These are phyloP conservation scores for Brachionus angularis DNA, from an alignment of 1,140 invertebrate species.

Conservation along the genomic window DNA sequence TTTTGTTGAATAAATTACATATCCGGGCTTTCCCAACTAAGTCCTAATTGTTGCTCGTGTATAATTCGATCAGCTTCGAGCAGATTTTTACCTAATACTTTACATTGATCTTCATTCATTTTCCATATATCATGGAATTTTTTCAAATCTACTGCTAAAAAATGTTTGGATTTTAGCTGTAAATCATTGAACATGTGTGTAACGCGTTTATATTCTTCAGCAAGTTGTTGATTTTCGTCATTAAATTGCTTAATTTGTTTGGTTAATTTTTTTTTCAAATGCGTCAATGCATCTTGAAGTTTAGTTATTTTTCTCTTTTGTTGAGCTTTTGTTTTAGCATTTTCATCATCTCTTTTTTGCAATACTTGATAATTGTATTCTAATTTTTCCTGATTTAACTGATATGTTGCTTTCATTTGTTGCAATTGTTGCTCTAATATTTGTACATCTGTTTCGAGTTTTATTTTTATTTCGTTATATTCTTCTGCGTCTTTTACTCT, in stretches of 20 bases:
- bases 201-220: constrained; percentile 57
- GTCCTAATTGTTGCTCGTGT: constrained; percentile 67
- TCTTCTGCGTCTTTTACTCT: constrained; percentile 57
- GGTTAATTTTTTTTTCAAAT: constrained; percentile 64
- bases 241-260: constrained; percentile 63
- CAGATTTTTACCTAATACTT: constrained; percentile 61
- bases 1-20: constrained; percentile 49
- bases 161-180: constrained; percentile 60
- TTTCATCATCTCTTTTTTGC: constrained; percentile 78
- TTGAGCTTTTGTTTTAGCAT: constrained; percentile 72
- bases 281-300: constrained; percentile 68
- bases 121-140: constrained; percentile 65
- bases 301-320: constrained; percentile 71
- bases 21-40: constrained; percentile 62
- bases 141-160: constrained; percentile 64
- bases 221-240: constrained; percentile 54
- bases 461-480: constrained; percentile 57
- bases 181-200: constrained; percentile 57
- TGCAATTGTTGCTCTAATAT: constrained; percentile 72
- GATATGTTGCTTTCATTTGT: constrained; percentile 67
- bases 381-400: constrained; percentile 76
- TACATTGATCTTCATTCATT: constrained; percentile 66
- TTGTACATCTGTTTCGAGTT: constrained; percentile 58
- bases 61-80: constrained; percentile 65
- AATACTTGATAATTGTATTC: constrained; percentile 80